Conservation (phyloP, 2,113 vertebrate species). For the Camarhynchus parvulus region DNA sequence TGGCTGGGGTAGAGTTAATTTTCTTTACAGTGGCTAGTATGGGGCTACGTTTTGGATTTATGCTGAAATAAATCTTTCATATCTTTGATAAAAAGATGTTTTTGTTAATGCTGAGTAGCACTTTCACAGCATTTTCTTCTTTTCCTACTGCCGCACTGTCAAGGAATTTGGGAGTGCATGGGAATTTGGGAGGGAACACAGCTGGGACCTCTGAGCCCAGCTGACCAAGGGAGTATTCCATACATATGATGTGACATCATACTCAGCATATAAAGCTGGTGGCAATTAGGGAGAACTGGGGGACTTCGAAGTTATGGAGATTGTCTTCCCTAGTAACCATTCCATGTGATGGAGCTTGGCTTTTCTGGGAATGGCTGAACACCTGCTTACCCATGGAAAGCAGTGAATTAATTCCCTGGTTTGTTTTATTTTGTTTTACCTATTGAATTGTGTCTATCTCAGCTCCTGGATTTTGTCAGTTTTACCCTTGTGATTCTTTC, state of each 20-base stretch:
- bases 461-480: neutral
- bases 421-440: neutral
- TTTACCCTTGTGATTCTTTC: neutral
- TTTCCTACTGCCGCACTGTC: fast-evolving
- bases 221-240: neutral
- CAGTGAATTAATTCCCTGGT: neutral
- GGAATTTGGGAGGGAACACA: neutral
- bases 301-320: neutral
- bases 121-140: neutral
- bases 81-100: neutral
- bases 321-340: neutral
- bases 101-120: neutral
- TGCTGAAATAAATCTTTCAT: neutral
- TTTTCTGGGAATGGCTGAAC: neutral
- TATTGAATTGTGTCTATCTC: neutral
- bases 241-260: neutral
- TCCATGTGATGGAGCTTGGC: neutral
- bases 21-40: neutral
- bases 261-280: neutral
- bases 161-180: neutral
- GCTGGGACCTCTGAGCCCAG: neutral
- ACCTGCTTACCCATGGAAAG: neutral
- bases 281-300: neutral
- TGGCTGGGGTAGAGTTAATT: neutral
- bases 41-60: neutral